A percentile compares a stretch with the other conserved stretches of the same genome.
Conservation (phyloP, 2,113 vertebrate species). For the Holacanthus passer region DNA sequence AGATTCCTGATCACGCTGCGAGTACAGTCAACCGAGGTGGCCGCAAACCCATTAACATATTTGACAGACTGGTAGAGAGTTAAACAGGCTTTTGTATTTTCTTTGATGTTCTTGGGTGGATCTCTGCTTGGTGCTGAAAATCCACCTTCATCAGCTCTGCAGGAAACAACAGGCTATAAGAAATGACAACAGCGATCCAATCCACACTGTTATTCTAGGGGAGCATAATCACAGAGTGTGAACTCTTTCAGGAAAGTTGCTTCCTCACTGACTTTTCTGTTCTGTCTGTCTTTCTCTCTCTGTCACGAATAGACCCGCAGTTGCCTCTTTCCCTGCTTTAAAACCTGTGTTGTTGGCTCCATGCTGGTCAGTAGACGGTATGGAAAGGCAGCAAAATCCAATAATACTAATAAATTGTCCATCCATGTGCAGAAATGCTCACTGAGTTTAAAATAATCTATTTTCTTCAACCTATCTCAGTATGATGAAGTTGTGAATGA, state of each 20-base stretch:
- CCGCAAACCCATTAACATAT: constrained; percentile 21
- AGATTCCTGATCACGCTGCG: constrained; percentile 30
- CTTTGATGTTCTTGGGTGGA: constrained; percentile 48
- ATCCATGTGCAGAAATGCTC: background rate
- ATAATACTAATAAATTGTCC: background rate
- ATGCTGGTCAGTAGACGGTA: background rate
- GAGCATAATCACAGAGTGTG: constrained; percentile 52
- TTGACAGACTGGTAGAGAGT: constrained; percentile 31
- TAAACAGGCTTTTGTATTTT: constrained; percentile 32
- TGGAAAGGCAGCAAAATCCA: constrained; percentile 6
- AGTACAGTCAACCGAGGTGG: constrained; percentile 18
- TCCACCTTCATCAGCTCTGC: constrained; percentile 43
- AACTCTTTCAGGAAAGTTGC: constrained; percentile 48
- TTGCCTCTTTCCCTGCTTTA: background rate
- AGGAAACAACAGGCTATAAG: constrained; percentile 53
- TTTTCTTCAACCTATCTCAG: background rate
- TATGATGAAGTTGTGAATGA: constrained; percentile 1
- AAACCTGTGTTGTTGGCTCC: background rate
- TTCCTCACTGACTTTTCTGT: constrained; percentile 18
- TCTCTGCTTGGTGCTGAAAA: constrained; percentile 46
- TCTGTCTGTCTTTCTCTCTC: constrained; percentile 1
- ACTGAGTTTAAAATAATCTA: background rate
- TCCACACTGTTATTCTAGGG: constrained; percentile 39
- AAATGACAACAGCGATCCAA: constrained; percentile 40
- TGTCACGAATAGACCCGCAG: background rate